Conservation (phyloP, 2,797 vertebrate species). For the Onychomys arenicola region DNA sequence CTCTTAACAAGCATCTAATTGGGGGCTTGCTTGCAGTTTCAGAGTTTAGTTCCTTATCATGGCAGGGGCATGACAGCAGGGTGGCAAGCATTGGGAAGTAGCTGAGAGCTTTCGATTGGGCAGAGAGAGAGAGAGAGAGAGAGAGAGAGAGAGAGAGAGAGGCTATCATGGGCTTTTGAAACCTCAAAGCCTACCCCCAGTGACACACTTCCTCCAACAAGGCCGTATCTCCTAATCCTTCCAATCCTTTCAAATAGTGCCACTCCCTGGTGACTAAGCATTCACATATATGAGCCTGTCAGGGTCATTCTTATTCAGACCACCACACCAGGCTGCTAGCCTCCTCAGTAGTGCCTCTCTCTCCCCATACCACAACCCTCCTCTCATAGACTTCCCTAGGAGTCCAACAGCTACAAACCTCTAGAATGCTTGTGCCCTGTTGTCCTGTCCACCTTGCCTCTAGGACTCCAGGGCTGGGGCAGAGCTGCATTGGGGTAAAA, state of each 20-base stretch:
- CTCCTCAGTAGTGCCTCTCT: neutral
- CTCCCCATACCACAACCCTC: neutral
- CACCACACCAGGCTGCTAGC: neutral
- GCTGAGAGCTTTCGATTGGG: neutral
- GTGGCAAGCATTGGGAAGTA: neutral
- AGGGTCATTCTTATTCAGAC: neutral
- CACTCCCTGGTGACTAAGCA: neutral
- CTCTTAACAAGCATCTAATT: neutral
- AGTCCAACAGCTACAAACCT: neutral
- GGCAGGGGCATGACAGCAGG: neutral
- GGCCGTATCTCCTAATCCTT: neutral
- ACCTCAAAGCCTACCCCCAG: neutral
- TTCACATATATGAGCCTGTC: neutral
- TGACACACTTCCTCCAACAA: neutral
- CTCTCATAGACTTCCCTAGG: neutral
- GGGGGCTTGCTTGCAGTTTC: neutral
- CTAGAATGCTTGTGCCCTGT: too few species aligned
- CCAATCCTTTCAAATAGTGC: neutral
- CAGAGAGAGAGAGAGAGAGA: neutral
- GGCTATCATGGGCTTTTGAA: neutral
- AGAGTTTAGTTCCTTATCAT: neutral
- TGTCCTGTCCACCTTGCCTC: rapidly evolving
- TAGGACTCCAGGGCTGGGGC: neutral
- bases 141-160: neutral
- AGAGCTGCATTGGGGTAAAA: neutral